phyloP scores from a whole-genome alignment of 2,888 invertebrate genomes.

The Microplitis deprimator region DNA sequence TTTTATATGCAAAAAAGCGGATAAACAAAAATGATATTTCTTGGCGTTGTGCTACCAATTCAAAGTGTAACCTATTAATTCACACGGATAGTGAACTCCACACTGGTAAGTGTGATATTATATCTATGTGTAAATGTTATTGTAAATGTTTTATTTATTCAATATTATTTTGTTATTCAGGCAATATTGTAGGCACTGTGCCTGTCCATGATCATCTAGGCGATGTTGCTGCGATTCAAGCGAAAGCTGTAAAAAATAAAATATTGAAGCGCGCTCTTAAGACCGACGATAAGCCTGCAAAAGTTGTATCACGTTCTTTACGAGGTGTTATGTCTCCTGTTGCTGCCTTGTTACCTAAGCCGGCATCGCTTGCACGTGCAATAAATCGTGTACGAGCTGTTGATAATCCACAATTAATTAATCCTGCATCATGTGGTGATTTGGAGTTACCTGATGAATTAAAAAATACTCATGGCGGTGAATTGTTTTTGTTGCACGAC shows the following conservation, averaged over 20 bases:
- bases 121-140: too few species aligned
- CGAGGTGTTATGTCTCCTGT: not conserved
- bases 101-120: too few species aligned
- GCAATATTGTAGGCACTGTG: too few species aligned
- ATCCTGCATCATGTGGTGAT: not conserved
- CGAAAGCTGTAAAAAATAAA: not conserved
- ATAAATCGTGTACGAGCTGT: not conserved
- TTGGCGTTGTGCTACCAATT: not conserved
- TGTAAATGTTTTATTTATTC: too few species aligned
- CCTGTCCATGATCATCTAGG: too few species aligned
- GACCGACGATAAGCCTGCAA: not conserved
- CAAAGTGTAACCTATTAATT: not conserved
- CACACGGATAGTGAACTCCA: not conserved
- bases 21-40: not conserved
- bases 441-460: not conserved
- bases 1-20: not conserved
- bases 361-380: not conserved
- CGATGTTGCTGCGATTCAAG: too few species aligned
- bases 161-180: too few species aligned
- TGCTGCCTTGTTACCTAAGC: not conserved
- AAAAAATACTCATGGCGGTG: too few species aligned
- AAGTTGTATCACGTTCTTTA: not conserved
- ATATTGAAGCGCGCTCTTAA: not conserved
- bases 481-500: not conserved
- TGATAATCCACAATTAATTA: constrained; percentile 1